Base-by-base conservation (phyloP, 2,797 vertebrate genomes). In the Crocodylus rhombifer region DNA sequence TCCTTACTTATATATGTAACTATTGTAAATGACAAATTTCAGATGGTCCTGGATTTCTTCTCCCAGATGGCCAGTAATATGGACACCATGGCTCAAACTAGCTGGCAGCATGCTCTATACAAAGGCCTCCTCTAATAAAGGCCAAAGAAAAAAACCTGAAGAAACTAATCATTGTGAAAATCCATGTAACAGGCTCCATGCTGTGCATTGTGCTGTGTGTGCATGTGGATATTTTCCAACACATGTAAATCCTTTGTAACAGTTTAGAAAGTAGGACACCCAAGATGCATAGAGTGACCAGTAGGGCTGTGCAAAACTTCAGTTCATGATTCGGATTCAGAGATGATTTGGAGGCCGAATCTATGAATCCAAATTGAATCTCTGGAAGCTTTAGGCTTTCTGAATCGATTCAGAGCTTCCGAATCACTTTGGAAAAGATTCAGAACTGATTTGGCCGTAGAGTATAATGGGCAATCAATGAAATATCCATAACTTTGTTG, bases 1-100 rank as follows among this genome's bases (percentile, higher is more conserved):
- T 42, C 42, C 5, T 15, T 67, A 2, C 73, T 89, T n/a, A 7
- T 88, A 23, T 86, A 89, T 9, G 79, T 26, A 94, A 80, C 10
- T 65, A 30, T 61, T 80, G 14, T 88, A 78, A 84, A n/a, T 69
- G 21, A 88, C 92, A 91, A 91, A 62, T 65, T 74, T 86, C 61
- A 23, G 14, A 30, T 17, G 89, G 30, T 60, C 58, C 55, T 81
- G 58, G 4, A 69, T 18, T 65, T 91, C 25, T 67, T 82, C 9
- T 79, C 85, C 12, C 28, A 80, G 30, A 63, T 58, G 60, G 33
- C 67, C 84, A 77, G 51, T 65, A 80, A 60, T 84, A 21, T 28
- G 78, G 58, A n/a, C 12, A 42, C 1, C 4, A 15, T 86, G 17
- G 26, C 84, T 91, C 62, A 11, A 90, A 36, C 58, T 86, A 79